Evolutionary conservation across 2,113 vertebrate species (phyloP).

Genomic region (Mastomys natalensis): DNA sequence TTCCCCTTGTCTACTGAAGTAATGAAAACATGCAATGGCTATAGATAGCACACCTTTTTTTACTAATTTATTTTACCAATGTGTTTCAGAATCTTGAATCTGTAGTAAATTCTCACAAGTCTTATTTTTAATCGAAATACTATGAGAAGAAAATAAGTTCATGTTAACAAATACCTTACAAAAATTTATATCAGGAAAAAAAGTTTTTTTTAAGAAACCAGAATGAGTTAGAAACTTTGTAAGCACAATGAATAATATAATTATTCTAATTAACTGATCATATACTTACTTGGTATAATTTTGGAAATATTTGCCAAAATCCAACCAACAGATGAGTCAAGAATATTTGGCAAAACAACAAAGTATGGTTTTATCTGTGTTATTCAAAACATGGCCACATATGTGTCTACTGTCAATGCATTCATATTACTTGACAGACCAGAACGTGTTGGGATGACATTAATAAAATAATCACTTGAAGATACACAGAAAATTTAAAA

Average conservation of each 20-base stretch:
- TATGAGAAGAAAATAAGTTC: slow-evolving; percentile 14
- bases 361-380: slow-evolving; percentile 27
- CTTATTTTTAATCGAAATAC: slow-evolving; percentile 53
- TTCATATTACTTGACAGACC: not conserved
- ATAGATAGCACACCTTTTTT: not conserved
- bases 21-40: slow-evolving; percentile 42
- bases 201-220: slow-evolving; percentile 49
- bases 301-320: not conserved
- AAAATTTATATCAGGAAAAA: slow-evolving; percentile 36
- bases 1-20: not conserved
- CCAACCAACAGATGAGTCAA: not conserved
- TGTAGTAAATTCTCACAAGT: slow-evolving; percentile 51
- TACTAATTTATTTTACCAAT: not conserved
- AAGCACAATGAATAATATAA: slow-evolving; percentile 10
- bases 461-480: slow-evolving; percentile 29
- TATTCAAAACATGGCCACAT: slow-evolving; percentile 27
- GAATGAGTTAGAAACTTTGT: not conserved
- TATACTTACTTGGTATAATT: not conserved
- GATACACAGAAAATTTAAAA: not conserved
- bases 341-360: slow-evolving; percentile 17
- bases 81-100: slow-evolving; percentile 2
- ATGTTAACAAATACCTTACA: not conserved
- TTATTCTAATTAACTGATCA: slow-evolving; percentile 18
- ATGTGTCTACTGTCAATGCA: not conserved
- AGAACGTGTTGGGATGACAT: not conserved